These are phyloP conservation scores for Oedothorax gibbosus DNA, from an alignment of 1,140 invertebrate species.

Conservation along the genomic window DNA sequence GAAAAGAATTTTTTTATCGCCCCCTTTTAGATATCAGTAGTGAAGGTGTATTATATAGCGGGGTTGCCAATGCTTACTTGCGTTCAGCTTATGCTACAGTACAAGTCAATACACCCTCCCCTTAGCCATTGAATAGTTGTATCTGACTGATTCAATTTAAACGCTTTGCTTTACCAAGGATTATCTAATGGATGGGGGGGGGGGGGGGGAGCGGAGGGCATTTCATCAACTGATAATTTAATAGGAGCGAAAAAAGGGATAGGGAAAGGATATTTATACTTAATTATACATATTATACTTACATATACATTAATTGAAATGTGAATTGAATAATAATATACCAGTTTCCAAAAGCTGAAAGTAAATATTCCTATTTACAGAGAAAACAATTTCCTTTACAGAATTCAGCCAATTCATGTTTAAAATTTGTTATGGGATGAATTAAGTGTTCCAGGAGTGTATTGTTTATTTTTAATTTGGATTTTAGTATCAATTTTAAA, in stretches of 20 bases:
- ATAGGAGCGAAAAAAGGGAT: neutral
- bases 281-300: no score
- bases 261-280: neutral
- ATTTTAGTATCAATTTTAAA: no score
- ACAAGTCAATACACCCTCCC: conserved; percentile 24
- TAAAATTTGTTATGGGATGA: no score
- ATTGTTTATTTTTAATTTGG: no score
- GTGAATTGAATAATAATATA: no score
- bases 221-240: neutral
- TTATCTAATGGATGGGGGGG: conserved; percentile 37
- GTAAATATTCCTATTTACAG: no score
- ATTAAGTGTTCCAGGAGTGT: no score
- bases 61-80: conserved; percentile 32
- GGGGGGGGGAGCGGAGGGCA: neutral
- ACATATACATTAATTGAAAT: no score
- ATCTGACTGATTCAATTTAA: conserved; percentile 54
- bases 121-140: conserved; percentile 18
- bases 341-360: no score
- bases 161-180: conserved; percentile 1
- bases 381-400: no score
- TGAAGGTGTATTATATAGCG: neutral
- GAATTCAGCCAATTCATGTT: no score
- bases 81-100: neutral
- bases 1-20: conserved; percentile 36
- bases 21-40: neutral